Evolutionary conservation across 2,888 invertebrate genomes (phyloP), one percentile per base, ranked within the genome.

Genomic region (Lamellibrachia satsuma): DNA sequence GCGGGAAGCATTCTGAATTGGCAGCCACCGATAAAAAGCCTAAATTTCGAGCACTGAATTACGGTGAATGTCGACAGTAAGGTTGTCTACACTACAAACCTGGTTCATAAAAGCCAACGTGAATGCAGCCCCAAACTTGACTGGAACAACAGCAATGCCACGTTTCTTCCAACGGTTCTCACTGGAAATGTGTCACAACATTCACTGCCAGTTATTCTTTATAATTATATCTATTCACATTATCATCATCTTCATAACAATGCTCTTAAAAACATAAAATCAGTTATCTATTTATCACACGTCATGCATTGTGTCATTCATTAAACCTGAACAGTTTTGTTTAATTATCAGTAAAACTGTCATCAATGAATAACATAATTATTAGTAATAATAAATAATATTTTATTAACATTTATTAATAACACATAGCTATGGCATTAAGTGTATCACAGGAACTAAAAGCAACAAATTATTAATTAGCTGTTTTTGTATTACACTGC

Each of bases 121-220:
- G 95, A 98, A 98, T 0, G 98, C 97, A 93, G 99, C 98, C 0
- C 98, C 98, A 95, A 98, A 98, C 96, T 98, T 98, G 0, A 98
- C 98, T 2, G 99, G 98, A 0, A 98, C 97, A 51, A 98, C 96
- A 1, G 98, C 97, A 7, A 99, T 97, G 3, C 99, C 99, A 6
- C 98, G 97, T 96, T 99, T 99, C 95, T 98, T 98, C 97, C 98
- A 99, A 91, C 98, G 97, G 96, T 98, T 97, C 94, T 97, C 75
- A 75, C 75, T 75, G 22, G n/a, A 22, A 75, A 4, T 22, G n/a
- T 15, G 6, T n/a, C 22, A 75, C 15, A 75, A 22, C 22, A 75
- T 6, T 75, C n/a, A 15, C 15, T 15, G 60, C 60, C 22, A 22
- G 75, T 75, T 75, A 75, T 22, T 22, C 22, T 22, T 22, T 75